These are phyloP conservation scores for Artibeus jamaicensis DNA, from an alignment of 2,797 vertebrate genomes.

Conservation along the genomic window DNA sequence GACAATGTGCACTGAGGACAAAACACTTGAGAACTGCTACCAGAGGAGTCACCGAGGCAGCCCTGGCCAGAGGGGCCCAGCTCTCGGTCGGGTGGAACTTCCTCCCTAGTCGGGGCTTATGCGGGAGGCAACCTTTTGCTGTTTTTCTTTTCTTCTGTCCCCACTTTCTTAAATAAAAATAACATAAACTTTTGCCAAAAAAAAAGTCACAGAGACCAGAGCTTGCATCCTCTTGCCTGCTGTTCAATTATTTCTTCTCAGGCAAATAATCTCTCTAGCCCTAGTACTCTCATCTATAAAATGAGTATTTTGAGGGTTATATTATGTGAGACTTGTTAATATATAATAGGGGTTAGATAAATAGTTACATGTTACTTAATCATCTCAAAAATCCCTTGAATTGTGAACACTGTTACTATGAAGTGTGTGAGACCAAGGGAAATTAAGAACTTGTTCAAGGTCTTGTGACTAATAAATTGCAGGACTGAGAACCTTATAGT, in stretches of 20 bases:
- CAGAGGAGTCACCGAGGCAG: not conserved
- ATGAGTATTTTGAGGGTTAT: not conserved
- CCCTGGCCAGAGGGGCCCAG: too few species aligned
- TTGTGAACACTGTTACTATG: not conserved
- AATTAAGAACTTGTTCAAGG: not conserved
- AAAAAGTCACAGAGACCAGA: not conserved
- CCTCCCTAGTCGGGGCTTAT: not conserved
- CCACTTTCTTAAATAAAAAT: not conserved
- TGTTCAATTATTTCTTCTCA: not conserved
- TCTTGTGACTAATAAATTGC: not conserved
- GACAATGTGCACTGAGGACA: not conserved
- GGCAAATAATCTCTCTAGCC: not conserved
- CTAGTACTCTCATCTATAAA: not conserved
- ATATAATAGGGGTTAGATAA: not conserved
- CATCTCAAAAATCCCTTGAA: not conserved
- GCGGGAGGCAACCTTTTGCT: not conserved
- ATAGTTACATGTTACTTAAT: not conserved
- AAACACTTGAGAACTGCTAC: not conserved
- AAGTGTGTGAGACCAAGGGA: not conserved
- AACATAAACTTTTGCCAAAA: not conserved
- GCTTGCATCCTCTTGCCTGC: not conserved
- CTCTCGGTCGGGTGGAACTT: not conserved
- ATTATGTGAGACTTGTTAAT: not conserved
- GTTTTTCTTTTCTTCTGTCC: not conserved
- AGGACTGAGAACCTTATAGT: not conserved